These are phyloP conservation scores for Ennomos quercinarius DNA, from an alignment of 2,888 invertebrate species.

Conservation along the genomic window DNA sequence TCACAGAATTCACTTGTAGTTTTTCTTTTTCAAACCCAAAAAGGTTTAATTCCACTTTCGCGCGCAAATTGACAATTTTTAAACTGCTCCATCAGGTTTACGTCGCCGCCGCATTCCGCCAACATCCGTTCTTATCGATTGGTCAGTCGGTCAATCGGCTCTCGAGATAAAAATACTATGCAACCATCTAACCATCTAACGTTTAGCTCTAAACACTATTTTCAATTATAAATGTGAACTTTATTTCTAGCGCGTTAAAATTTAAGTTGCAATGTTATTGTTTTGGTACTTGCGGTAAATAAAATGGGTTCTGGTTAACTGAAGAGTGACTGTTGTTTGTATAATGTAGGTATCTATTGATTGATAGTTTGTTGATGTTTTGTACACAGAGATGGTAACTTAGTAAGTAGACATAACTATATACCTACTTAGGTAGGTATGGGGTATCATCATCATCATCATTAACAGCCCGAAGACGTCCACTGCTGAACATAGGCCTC, in stretches of 20 bases:
- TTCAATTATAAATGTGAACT: not conserved
- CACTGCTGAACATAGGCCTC: too few species aligned
- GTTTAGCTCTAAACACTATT: not conserved
- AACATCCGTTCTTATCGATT: constrained; percentile 41
- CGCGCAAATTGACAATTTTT: constrained; percentile 37
- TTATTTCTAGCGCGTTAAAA: not conserved
- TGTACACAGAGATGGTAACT: not conserved
- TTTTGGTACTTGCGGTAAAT: not conserved
- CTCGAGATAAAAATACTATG: constrained; percentile 44
- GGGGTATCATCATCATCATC: not conserved
- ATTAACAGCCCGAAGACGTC: too few species aligned
- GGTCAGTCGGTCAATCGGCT: constrained; percentile 56
- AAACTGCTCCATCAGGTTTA: constrained; percentile 43
- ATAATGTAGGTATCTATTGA: not conserved
- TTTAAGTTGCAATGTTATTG: constrained; percentile 1
- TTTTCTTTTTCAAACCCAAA: too few species aligned
- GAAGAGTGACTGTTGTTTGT: not conserved
- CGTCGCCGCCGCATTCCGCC: constrained; percentile 32
- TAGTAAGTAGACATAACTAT: too few species aligned
- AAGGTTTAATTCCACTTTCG: constrained; percentile 22
- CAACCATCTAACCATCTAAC: not conserved
- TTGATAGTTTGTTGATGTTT: constrained; percentile 14
- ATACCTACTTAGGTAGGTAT: not conserved
- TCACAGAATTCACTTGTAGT: too few species aligned
- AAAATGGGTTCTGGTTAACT: constrained; percentile 18